Base-by-base conservation (phyloP, 2,113 vertebrate species). In the Pangasianodon gigas region DNA sequence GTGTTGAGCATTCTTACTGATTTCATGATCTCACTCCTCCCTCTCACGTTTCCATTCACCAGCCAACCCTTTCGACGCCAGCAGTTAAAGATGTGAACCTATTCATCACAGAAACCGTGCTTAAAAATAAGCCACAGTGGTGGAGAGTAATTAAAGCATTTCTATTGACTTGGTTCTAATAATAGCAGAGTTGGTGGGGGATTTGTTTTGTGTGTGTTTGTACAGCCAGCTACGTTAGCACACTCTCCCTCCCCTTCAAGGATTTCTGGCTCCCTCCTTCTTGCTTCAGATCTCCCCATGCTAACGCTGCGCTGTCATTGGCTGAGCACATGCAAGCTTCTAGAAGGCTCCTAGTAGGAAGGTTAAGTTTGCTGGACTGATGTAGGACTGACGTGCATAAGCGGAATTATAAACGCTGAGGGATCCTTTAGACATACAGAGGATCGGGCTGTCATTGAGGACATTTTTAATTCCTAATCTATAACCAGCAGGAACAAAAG, bases 401-500 rank as follows among this genome's bases (percentile, higher is more conserved):
- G 48, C 8, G 41, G 37, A 80, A 80, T 44, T 56, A 26, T 37
- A 44, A 82, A 46, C 52, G 77, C 54, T 0, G 10, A 44, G 26
- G 29, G 51, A 77, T 77, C 84, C 10, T 24, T 51, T 85, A 67
- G 44, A 51, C 24, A 6, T 41, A 32, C 58, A 54, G 44, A 84
- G 54, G 62, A 84, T 56, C 24, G 65, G 54, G 44, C 89, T 44
- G n/a, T 71, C 56, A 65, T 41, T 44, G 67, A 69, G 60, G 60
- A 82, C 16, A 8, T 71, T 41, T 13, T 92, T 82, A 56, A 84
- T 93, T 92, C 94, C 93, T 95, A 94, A 94, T 96, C 95, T 93
- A 94, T 94, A 95, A 94, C 93, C 91, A 93, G 92, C 92, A 94
- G 93, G 93, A 94, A 95, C 93, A 95, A 80, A 79, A 56, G 85